Percentiles rank a stretch among this genome's conserved stretches.
Evolutionary conservation across 1,140 invertebrate species (phyloP).

Genomic region (Limonius californicus): DNA sequence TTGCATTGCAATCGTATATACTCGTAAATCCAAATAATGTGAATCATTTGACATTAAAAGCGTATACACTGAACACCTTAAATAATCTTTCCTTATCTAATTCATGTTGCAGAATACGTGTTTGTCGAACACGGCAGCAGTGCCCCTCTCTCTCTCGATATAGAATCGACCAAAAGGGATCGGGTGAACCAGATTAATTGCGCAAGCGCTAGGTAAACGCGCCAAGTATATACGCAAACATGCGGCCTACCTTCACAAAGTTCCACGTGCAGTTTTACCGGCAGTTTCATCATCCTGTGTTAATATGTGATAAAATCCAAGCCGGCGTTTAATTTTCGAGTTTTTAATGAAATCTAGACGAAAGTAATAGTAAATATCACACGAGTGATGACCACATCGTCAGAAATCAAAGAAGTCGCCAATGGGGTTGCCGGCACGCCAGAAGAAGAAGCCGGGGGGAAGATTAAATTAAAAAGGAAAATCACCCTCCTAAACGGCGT

Average conservation of each 20-base stretch:
- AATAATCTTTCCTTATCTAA: no score
- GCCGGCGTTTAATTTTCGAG: background rate
- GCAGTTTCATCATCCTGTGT: constrained; percentile 3
- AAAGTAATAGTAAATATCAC: background rate
- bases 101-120: no score
- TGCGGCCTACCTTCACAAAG: background rate
- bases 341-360: background rate
- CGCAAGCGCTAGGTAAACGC: background rate
- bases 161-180: background rate
- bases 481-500: constrained; percentile 82
- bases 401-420: constrained; percentile 9
- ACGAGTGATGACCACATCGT: background rate
- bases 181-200: background rate
- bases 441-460: constrained; percentile 41
- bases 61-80: no score
- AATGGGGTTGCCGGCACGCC: background rate
- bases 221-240: constrained; percentile 6
- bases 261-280: background rate
- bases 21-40: no score
- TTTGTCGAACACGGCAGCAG: no score
- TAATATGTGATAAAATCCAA: background rate
- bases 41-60: no score
- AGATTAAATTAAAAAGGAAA: constrained; percentile 72
- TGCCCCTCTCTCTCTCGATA: no score
- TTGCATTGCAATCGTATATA: no score